Percentiles rank a stretch among this genome's conserved stretches.
phyloP scores from a whole-genome alignment of 2,888 invertebrate genomes.

The Diaperis boleti region DNA sequence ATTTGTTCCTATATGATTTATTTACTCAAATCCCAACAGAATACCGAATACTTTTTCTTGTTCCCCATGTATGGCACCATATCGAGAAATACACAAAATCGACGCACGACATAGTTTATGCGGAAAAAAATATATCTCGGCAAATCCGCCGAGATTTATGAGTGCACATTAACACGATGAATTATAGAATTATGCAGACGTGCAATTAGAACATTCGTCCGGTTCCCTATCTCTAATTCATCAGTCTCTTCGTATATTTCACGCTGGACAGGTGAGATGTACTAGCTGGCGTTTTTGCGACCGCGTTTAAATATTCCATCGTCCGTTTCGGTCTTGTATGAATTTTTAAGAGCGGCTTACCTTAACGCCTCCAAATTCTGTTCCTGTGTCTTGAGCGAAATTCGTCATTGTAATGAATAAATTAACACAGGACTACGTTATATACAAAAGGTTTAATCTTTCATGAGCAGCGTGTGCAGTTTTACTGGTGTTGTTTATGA shows the following conservation, averaged over 20 bases:
- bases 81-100: too few relatives aligned
- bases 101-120: too few relatives aligned
- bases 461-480: neutral
- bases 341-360: constrained; percentile 37
- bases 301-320: constrained; percentile 33
- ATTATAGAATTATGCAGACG: constrained; percentile 49
- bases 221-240: constrained; percentile 43
- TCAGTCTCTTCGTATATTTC: constrained; percentile 38
- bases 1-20: too few relatives aligned
- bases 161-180: constrained; percentile 45
- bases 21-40: too few relatives aligned
- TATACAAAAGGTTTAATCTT: constrained; percentile 1
- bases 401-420: constrained; percentile 33
- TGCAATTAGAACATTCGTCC: constrained; percentile 43
- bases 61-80: too few relatives aligned
- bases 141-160: constrained; percentile 43
- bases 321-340: constrained; percentile 30
- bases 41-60: too few relatives aligned
- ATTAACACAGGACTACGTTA: constrained; percentile 11
- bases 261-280: constrained; percentile 40
- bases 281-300: constrained; percentile 30
- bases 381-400: constrained; percentile 3
- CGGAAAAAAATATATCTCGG: too few relatives aligned
- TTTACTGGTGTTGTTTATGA: constrained; percentile 5
- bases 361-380: constrained; percentile 28